Base-by-base conservation (phyloP, 2,797 vertebrate genomes). In the Sparus aurata region DNA sequence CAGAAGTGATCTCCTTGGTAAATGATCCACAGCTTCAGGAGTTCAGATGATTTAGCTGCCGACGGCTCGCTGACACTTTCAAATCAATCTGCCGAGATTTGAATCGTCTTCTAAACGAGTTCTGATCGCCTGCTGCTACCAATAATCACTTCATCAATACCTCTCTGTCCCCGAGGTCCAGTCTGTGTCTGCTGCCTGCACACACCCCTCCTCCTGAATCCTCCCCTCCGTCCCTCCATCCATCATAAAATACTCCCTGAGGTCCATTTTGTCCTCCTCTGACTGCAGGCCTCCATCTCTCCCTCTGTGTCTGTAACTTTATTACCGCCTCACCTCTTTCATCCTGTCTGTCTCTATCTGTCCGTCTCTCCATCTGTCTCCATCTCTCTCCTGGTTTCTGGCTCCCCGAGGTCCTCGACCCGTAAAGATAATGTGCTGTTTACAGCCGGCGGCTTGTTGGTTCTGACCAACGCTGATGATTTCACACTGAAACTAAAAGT, bases 91-190 rank as follows among this genome's bases (percentile, higher is more conserved):
- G 63, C 22, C 13, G 12, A 8, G 1, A 23, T 72, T 12, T 9
- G 22, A 80, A 50, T 63, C 66, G 5, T 69, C 65, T 15, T 67
- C 81, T 73, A 73, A 89, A 87, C n/a, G 57, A 76, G 62, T 71
- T 82, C 59, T 62, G 82, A 91, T 87, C 17, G 4, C 75, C 64
- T 34, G 30, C 73, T 79, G 64, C 46, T 71, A 4, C 62, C n/a
- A 50, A 84, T 86, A 81, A 91, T 93, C 74, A 52, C 50, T 34
- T 87, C 67, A 88, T 94, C 91, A 92, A 91, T 93, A 91, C 17
- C 30, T 47, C 11, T 65, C 12, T 15, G 16, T 41, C 80, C 83
- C 30, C 0, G 54, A 60, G 50, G 65, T 43, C 46, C 68, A 49
- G 18, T 59, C 65, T 52, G 38, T n/a, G 3, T 60, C 11, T 43